These are phyloP conservation scores for Oscheius onirici DNA, from an alignment of 2,888 invertebrate species.

Conservation along the genomic window DNA sequence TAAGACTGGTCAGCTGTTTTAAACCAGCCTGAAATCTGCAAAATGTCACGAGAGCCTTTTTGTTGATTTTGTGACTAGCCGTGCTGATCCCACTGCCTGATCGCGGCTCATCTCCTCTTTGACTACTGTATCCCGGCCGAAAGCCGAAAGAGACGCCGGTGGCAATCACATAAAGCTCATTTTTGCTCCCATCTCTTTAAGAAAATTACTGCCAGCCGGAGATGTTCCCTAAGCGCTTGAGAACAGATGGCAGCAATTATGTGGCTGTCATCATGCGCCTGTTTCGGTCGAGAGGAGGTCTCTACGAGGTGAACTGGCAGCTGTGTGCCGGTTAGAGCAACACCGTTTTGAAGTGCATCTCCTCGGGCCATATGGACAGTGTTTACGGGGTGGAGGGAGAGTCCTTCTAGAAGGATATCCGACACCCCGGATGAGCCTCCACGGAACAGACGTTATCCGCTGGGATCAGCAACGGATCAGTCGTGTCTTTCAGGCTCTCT, in stretches of 20 bases:
- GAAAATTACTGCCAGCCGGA: constrained; percentile 30
- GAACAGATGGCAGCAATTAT: constrained; percentile 31
- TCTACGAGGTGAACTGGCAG: constrained; percentile 9
- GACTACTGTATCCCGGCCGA: neutral
- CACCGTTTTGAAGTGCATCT: constrained; percentile 16
- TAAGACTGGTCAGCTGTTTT: neutral
- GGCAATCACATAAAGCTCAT: neutral
- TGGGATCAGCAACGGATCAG: too few species aligned
- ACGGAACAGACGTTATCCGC: too few species aligned
- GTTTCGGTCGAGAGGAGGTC: constrained; percentile 23
- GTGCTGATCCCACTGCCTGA: neutral
- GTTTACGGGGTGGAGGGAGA: constrained; percentile 10
- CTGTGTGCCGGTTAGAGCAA: constrained; percentile 5
- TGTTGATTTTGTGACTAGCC: constrained; percentile 12
- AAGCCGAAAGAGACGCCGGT: neutral
- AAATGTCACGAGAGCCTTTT: neutral
- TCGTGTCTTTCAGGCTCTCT: too few species aligned
- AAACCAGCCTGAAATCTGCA: too few species aligned
- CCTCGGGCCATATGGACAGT: constrained; percentile 24
- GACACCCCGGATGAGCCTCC: too few species aligned
- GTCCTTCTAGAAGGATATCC: neutral
- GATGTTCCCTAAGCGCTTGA: constrained; percentile 14
- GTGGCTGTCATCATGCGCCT: constrained; percentile 26
- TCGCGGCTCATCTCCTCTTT: neutral
- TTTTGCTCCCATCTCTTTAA: constrained; percentile 3